Percentiles rank a stretch among this genome's conserved stretches.
Evolutionary conservation across 2,888 invertebrate species (phyloP).

Genomic region (Spilarctia lutea): DNA sequence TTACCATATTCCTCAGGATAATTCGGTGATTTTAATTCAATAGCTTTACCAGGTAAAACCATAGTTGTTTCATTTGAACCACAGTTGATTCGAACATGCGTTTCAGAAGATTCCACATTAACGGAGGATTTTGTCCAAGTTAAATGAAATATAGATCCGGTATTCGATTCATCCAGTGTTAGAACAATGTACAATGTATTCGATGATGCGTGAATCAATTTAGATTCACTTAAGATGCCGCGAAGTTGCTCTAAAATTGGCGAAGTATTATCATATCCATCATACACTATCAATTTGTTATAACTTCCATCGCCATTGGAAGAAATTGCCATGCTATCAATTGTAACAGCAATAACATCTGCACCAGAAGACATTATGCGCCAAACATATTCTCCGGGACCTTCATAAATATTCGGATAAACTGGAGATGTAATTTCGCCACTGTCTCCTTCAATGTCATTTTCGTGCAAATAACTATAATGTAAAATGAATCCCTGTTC

Average conservation of each 20-base stretch:
- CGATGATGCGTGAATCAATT: conserved; percentile 82
- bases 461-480: conserved; percentile 90
- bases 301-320: conserved; percentile 63
- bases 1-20: conserved; percentile 90
- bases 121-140: conserved; percentile 63
- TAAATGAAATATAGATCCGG: conserved; percentile 76
- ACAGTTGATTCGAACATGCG: conserved; percentile 63
- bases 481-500: conserved; percentile 92
- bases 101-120: conserved; percentile 19
- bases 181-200: conserved; percentile 89
- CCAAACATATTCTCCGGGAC: conserved; percentile 88
- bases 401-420: conserved; percentile 87
- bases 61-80: conserved; percentile 67
- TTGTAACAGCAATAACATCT: conserved; percentile 60
- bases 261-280: conserved; percentile 90
- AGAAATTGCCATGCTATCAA: conserved; percentile 69
- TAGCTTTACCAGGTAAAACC: conserved; percentile 52
- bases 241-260: conserved; percentile 85
- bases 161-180: conserved; percentile 69
- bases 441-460: conserved; percentile 88
- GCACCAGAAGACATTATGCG: conserved; percentile 86
- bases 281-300: conserved; percentile 86
- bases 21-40: conserved; percentile 89
- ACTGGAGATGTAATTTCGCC: conserved; percentile 93
- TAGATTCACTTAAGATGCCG: conserved; percentile 71